Evolutionary conservation across 2,797 vertebrate species (phyloP).

Genomic region (Garrulus glandarius): DNA sequence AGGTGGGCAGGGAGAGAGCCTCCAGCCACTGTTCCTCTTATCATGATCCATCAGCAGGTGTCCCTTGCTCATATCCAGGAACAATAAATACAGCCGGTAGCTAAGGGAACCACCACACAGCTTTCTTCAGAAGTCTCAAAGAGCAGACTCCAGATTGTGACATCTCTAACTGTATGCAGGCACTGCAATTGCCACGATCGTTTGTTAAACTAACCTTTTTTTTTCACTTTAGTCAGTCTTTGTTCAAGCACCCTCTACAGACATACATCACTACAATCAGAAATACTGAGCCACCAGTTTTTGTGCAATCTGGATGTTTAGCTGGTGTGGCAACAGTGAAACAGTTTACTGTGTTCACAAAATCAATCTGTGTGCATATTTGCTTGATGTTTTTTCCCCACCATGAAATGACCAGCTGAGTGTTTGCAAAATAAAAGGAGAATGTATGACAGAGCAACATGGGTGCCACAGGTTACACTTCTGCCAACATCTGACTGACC

Average conservation of each 20-base stretch:
- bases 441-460: not conserved
- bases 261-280: not conserved
- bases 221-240: not conserved
- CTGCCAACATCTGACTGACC: not conserved
- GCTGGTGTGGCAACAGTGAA: not conserved
- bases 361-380: not conserved
- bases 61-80: conserved; percentile 6
- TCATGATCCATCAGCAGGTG: conserved; percentile 50
- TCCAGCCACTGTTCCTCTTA: not conserved
- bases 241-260: not conserved
- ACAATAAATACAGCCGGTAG: conserved; percentile 10
- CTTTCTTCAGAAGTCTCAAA: conserved; percentile 1
- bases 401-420: not conserved
- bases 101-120: not conserved
- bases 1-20: not conserved
- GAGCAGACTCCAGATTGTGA: not conserved
- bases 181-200: not conserved
- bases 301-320: not conserved
- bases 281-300: not conserved
- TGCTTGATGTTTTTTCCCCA: not conserved
- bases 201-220: not conserved
- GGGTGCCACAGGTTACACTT: not conserved
- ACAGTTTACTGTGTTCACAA: not conserved
- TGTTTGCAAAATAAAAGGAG: not conserved
- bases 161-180: not conserved